Conservation (phyloP, 1,140 invertebrate species). For the Scaptomyza pallida region DNA sequence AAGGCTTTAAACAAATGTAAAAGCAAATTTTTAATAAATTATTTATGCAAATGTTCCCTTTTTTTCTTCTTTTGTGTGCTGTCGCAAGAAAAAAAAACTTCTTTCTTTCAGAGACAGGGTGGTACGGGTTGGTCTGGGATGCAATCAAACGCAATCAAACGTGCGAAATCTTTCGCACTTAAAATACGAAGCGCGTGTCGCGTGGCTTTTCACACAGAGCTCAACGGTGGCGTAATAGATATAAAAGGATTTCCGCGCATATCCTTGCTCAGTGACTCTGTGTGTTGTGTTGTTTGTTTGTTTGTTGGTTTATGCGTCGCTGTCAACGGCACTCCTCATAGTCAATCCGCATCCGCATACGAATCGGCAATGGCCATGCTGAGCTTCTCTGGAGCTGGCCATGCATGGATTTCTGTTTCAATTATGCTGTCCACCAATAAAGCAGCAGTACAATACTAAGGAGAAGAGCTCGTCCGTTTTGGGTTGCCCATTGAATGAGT, state of each 20-base stretch:
- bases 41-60: conserved; percentile 61
- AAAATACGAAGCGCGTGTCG: conserved; percentile 31
- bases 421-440: conserved; percentile 62
- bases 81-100: conserved; percentile 14
- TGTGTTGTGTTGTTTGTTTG: no score
- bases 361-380: conserved; percentile 2
- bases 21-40: conserved; percentile 77
- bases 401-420: conserved; percentile 80
- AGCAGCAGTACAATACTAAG: not conserved
- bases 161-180: conserved; percentile 23
- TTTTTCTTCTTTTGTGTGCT: no score
- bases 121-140: not conserved
- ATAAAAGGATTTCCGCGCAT: conserved; percentile 47
- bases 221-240: conserved; percentile 63
- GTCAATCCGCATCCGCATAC: conserved; percentile 46
- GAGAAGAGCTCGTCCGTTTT: not conserved
- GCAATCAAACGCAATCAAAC: conserved; percentile 39
- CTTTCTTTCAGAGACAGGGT: not conserved
- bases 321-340: conserved; percentile 56
- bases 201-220: conserved; percentile 53
- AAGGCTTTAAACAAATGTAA: conserved; percentile 80
- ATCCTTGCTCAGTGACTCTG: conserved; percentile 43
- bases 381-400: conserved; percentile 49
- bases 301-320: conserved; percentile 45
- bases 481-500: conserved; percentile 17